These are phyloP conservation scores for Tenrec ecaudatus DNA, from an alignment of 2,113 vertebrate species.

Conservation along the genomic window DNA sequence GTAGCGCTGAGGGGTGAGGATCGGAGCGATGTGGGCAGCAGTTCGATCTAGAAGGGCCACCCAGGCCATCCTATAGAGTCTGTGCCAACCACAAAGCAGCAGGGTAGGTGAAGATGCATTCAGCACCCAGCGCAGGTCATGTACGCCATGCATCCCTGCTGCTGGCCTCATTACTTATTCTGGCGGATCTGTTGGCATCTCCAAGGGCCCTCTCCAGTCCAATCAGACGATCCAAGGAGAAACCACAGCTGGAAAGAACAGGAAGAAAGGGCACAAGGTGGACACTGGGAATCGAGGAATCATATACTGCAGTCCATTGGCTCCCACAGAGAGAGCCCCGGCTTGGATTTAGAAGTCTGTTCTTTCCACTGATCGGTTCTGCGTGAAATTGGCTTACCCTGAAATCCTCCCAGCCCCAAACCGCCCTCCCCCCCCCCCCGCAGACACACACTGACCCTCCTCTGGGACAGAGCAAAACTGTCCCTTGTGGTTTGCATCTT, in stretches of 20 bases:
- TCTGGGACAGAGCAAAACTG: too few relatives aligned
- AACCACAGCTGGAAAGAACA: not conserved
- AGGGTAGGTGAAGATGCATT: not conserved
- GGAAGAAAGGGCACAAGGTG: not conserved
- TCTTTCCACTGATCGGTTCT: not conserved
- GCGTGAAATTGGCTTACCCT: not conserved
- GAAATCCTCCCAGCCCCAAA: not conserved
- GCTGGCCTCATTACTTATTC: not conserved
- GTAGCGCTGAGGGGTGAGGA: not conserved
- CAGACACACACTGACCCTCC: too few relatives aligned
- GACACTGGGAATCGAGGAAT: not conserved
- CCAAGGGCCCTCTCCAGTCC: not conserved
- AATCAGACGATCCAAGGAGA: not conserved
- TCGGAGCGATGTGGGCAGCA: too few relatives aligned
- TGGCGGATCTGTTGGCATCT: not conserved
- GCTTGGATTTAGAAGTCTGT: not conserved
- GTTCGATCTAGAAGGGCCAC: too few relatives aligned
- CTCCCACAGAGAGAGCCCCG: not conserved
- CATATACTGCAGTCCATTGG: fast-evolving
- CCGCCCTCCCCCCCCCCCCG: too few relatives aligned
- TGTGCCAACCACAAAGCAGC: too few relatives aligned
- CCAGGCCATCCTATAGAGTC: too few relatives aligned
- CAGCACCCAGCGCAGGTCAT: not conserved
- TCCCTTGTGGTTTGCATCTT: too few relatives aligned
- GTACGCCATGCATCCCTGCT: not conserved